Percentiles rank a stretch among this genome's conserved stretches.
Conservation (phyloP, 1,140 invertebrate genomes). For the Calosoma granatense region DNA sequence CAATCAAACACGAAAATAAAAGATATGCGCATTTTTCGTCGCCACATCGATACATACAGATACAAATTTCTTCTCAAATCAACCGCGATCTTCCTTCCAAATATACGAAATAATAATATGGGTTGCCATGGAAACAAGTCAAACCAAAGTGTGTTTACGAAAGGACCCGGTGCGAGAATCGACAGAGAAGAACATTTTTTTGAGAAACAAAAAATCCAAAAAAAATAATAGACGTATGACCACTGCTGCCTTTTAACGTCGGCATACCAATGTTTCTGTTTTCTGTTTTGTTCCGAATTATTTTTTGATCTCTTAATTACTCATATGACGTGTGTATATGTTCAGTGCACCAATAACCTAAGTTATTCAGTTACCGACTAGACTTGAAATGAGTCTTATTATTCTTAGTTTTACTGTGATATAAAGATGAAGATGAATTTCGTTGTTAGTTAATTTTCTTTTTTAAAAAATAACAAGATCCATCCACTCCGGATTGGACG, state of each 20-base stretch:
- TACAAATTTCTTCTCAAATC: too few relatives aligned
- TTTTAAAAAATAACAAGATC: neutral
- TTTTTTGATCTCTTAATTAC: too few relatives aligned
- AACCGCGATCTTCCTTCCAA: slow-evolving; percentile 5
- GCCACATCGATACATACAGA: too few relatives aligned
- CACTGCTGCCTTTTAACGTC: slow-evolving; percentile 3
- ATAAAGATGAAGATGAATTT: neutral
- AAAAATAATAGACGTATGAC: neutral
- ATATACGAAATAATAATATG: neutral
- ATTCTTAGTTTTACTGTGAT: slow-evolving; percentile 5
- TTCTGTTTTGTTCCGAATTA: too few relatives aligned
- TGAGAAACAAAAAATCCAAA: neutral
- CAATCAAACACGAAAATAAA: too few relatives aligned
- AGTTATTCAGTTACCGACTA: neutral
- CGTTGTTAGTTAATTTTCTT: neutral
- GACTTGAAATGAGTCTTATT: too few relatives aligned
- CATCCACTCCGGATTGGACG: too few relatives aligned
- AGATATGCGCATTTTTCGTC: too few relatives aligned
- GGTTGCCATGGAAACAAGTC: neutral
- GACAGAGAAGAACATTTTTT: neutral
- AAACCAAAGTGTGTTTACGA: neutral
- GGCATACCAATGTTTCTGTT: neutral
- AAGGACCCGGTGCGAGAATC: neutral
- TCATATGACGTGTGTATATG: too few relatives aligned
- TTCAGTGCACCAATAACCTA: too few relatives aligned